These are phyloP conservation scores for Odocoileus virginianus DNA, from an alignment of 2,113 vertebrate genomes.

Conservation along the genomic window DNA sequence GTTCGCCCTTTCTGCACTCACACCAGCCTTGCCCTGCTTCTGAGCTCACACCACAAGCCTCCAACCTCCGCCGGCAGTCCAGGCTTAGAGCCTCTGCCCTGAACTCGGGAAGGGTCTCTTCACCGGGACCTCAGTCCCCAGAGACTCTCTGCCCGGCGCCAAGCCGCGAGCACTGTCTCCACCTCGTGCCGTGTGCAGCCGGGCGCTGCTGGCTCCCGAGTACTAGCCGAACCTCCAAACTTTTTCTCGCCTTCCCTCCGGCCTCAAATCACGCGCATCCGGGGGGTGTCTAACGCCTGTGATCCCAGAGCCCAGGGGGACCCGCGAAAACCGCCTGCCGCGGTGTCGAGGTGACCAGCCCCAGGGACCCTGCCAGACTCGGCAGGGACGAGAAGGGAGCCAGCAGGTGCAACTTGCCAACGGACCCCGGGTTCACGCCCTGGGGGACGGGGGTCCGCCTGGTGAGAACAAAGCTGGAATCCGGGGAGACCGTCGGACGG, in stretches of 20 bases:
- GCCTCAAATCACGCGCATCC: background rate
- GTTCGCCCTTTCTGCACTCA: background rate
- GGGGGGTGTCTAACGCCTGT: background rate
- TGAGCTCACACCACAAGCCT: background rate
- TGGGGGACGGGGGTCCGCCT: conserved; percentile 22
- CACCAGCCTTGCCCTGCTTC: background rate
- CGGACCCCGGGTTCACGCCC: conserved; percentile 41
- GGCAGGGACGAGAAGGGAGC: background rate
- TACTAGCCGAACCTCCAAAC: conserved; percentile 37
- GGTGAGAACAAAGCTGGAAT: conserved; percentile 73
- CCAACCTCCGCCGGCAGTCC: background rate
- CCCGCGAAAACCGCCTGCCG: background rate
- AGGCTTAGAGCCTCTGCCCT: background rate
- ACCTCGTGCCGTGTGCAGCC: conserved; percentile 7
- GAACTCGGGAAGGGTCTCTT: background rate
- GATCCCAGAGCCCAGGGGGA: background rate
- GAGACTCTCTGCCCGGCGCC: background rate
- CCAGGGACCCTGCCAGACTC: background rate
- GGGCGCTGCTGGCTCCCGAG: background rate
- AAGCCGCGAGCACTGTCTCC: background rate
- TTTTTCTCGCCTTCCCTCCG: conserved; percentile 45
- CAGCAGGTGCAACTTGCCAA: conserved; percentile 56
- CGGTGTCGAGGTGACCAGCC: background rate
- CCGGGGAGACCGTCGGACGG: conserved; percentile 43
- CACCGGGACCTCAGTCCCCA: background rate